Conservation (phyloP, 2,113 vertebrate genomes). For the Porphyrio hochstetteri region DNA sequence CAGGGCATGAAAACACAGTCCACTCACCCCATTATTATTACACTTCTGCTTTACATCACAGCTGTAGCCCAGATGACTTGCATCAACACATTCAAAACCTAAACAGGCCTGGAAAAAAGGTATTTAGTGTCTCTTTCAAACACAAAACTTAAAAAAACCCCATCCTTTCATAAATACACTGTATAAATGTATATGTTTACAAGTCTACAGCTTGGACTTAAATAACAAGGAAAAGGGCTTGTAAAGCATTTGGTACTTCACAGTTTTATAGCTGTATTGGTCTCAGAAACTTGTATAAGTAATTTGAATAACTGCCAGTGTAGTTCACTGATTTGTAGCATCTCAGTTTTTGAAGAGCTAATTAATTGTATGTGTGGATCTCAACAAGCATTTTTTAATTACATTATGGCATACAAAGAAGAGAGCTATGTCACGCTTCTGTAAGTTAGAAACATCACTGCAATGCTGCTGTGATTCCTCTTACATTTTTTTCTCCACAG, state of each 20-base stretch:
- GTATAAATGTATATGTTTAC: neutral
- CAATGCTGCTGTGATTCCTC: neutral
- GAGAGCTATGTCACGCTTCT: neutral
- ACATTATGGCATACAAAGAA: neutral
- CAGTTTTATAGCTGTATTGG: neutral
- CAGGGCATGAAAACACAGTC: neutral
- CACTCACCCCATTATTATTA: slow-evolving; percentile 78
- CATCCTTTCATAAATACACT: neutral
- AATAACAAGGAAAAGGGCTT: neutral
- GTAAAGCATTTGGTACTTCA: neutral
- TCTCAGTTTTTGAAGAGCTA: neutral
- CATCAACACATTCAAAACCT: slow-evolving; percentile 79
- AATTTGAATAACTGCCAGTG: neutral
- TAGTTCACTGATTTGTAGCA: neutral
- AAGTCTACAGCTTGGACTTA: neutral
- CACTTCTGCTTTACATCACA: slow-evolving; percentile 80
- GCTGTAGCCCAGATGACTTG: slow-evolving; percentile 72
- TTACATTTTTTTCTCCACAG: slow-evolving; percentile 82
- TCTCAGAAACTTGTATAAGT: neutral
- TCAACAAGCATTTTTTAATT: neutral
- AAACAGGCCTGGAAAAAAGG: slow-evolving; percentile 78
- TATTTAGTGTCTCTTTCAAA: neutral
- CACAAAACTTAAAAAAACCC: neutral
- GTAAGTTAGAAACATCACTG: neutral
- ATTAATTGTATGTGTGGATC: neutral